A percentile compares a stretch with the other conserved stretches of the same genome.
Conservation (phyloP, 2,113 vertebrate species). For the Porphyrio hochstetteri region DNA sequence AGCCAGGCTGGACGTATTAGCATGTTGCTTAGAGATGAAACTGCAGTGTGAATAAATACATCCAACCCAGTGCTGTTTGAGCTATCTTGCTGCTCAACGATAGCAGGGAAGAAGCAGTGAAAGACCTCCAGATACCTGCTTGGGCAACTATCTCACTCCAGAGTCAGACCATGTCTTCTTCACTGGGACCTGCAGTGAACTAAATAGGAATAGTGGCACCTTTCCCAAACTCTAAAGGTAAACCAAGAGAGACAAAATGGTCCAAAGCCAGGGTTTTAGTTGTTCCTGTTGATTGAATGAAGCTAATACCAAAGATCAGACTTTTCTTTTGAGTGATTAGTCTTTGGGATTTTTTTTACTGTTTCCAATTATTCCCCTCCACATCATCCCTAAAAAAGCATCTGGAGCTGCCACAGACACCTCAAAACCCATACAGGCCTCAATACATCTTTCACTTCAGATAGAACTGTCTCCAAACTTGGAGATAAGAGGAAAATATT, state of each 20-base stretch:
- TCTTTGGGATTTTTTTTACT: background rate
- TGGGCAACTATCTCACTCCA: background rate
- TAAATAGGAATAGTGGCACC: background rate
- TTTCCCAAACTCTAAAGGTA: background rate
- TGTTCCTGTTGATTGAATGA: background rate
- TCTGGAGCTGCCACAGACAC: background rate
- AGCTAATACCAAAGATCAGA: background rate
- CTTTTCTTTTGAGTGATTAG: background rate
- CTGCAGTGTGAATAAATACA: background rate
- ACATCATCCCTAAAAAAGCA: background rate
- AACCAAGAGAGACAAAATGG: background rate
- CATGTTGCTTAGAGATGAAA: background rate
- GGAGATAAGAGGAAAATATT: background rate
- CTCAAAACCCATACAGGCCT: background rate
- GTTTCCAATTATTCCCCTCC: background rate
- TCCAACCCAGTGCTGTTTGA: background rate
- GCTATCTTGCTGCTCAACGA: background rate
- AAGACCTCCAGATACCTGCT: background rate
- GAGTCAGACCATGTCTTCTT: background rate
- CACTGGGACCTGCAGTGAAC: background rate
- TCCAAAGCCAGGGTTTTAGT: background rate
- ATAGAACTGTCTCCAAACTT: background rate
- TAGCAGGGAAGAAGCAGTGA: background rate
- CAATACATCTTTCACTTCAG: background rate
- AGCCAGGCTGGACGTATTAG: background rate